Evolutionary conservation across 2,797 vertebrate genomes (phyloP), one percentile per base, ranked within the genome.

Genomic region (Loris lydekkerianus): DNA sequence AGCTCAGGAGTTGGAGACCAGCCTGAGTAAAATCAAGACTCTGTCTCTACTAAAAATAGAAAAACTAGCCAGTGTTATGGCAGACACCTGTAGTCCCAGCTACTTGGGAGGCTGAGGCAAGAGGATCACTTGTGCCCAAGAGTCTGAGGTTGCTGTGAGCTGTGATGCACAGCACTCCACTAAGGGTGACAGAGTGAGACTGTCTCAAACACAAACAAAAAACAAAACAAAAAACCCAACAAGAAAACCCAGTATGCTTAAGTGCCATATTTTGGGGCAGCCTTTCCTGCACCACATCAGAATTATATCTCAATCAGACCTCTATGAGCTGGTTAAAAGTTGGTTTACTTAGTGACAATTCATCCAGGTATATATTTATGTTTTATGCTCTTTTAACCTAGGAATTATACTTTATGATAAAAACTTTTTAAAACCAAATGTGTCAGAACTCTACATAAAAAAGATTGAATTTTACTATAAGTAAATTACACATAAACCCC

Each of bases 401-500:
- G 43, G 23, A 86, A 69, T 96, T 86, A 76, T 60, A 60, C 37
- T 61, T 84, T 3, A 31, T 10, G 49, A 83, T 78, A 58, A 75
- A 49, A 69, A n/a, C 27, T 82, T 60, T 82, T 69, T 65, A 94
- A 85, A 58, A 53, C 14, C 10, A 80, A n/a, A 69, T 46, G 9
- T 43, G 40, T 72, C 23, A 86, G 76, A 88, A 40, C 56, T 63
- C 7, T 10, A 58, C 25, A 40, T 72, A 31, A 73, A 89, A 86
- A 70, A 43, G 63, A 92, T 34, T 40, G 65, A 58, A 37, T 84
- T 95, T 78, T 94, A 89, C 46, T 53, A 21, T 17, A 58, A 53
- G 6, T 31, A 75, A 49, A 72, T 80, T 58, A 61, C 1, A 76
- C 53, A 63, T 82, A 86, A 88, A 63, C 58, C 34, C 17, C 25